Conservation (phyloP, 2,797 vertebrate species). For the Aeoliscus strigatus region DNA sequence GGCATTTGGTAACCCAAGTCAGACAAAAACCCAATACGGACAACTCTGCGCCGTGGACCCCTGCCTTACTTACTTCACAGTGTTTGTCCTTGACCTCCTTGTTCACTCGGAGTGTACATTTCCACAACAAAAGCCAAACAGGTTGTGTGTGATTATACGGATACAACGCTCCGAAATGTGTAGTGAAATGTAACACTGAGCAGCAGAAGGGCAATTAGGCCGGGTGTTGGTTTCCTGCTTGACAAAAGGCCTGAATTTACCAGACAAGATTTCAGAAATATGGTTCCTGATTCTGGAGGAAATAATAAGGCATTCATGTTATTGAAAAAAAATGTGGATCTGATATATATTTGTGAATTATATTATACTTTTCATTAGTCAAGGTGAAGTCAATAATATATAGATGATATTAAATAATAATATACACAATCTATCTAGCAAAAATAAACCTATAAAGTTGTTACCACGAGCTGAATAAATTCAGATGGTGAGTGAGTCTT, state of each 20-base stretch:
- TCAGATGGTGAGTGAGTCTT: slow-evolving; percentile 17
- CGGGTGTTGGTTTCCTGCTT: slow-evolving; percentile 40
- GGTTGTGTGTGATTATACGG: slow-evolving; percentile 55
- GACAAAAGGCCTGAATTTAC: slow-evolving; percentile 29
- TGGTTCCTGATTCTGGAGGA: neutral
- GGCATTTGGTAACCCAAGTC: slow-evolving; percentile 56
- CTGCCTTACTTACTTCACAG: slow-evolving; percentile 54
- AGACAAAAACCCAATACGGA: slow-evolving; percentile 48
- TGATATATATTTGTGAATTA: slow-evolving; percentile 6
- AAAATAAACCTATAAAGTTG: slow-evolving; percentile 1
- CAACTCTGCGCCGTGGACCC: slow-evolving; percentile 33
- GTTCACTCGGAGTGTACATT: slow-evolving; percentile 56
- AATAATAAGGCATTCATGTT: too few relatives aligned
- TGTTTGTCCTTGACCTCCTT: slow-evolving; percentile 60
- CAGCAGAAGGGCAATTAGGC: slow-evolving; percentile 14
- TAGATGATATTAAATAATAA: too few relatives aligned
- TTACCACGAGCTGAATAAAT: slow-evolving; percentile 14
- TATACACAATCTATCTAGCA: too few relatives aligned
- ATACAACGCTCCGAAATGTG: slow-evolving; percentile 37
- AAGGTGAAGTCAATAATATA: neutral
- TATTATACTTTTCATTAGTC: slow-evolving; percentile 5
- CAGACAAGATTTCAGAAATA: neutral
- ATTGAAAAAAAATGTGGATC: neutral
- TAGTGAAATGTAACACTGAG: slow-evolving; percentile 56
- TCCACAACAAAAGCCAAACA: slow-evolving; percentile 64